A percentile compares a stretch with the other conserved stretches of the same genome.
Conservation (phyloP, 2,888 invertebrate genomes). For the Maniola hyperantus region DNA sequence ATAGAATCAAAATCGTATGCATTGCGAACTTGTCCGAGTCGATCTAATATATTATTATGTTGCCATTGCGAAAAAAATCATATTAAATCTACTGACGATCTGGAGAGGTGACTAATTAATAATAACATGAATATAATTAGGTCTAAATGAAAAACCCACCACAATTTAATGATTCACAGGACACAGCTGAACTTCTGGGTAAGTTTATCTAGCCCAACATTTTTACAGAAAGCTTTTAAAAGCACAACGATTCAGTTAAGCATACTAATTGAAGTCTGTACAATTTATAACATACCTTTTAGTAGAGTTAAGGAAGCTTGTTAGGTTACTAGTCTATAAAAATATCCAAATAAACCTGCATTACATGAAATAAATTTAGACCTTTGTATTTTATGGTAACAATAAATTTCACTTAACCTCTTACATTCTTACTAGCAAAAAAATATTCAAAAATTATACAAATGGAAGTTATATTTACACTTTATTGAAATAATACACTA, state of each 20-base stretch:
- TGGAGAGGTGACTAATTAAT: no score
- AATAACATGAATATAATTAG: neutral
- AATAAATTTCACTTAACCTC: neutral
- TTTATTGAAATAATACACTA: conserved; percentile 6
- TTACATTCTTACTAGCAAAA: neutral
- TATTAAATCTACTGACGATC: no score
- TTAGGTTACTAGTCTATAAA: neutral
- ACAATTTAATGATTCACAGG: neutral
- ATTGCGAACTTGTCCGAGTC: no score
- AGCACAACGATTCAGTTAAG: neutral
- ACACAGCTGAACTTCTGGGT: neutral
- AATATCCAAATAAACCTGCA: neutral
- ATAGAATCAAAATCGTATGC: no score
- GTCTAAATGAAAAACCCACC: neutral
- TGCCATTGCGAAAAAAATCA: no score
- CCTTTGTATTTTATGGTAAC: neutral
- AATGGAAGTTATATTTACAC: neutral
- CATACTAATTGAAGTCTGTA: neutral
- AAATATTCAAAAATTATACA: neutral
- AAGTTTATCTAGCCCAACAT: neutral
- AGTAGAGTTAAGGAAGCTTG: neutral
- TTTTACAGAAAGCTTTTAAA: conserved; percentile 9
- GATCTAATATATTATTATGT: no score
- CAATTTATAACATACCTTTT: conserved; percentile 3
- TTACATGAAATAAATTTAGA: neutral